Evolutionary conservation across 1,140 invertebrate genomes (phyloP), one percentile per base, ranked within the genome.

Genomic region (Cydia strobilella): DNA sequence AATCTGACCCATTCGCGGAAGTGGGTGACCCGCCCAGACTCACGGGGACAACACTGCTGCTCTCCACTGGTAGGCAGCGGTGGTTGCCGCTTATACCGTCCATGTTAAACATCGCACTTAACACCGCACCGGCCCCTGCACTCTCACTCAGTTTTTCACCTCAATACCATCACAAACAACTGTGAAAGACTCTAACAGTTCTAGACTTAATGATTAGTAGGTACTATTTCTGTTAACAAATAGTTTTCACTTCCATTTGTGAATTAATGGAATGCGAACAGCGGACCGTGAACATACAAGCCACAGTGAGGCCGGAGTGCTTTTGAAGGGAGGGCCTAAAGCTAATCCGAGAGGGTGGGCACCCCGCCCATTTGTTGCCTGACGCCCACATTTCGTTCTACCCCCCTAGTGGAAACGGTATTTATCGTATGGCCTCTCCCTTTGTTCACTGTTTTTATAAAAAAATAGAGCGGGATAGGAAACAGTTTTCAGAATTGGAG

Each of bases 1-100:
- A 80, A 27, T 92, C 90, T 0, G 89, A 91, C 72, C 86, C 84
- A 73, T 88, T 86, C 0, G 82, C 86, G 2, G 91, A 90, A 0
- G 80, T 82, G 2, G 89, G 89, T 0, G 91, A 93, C 5, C 79
- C 81, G 25, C 78, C 80, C 45, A 84, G 72, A 13, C 76, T 75
- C 23, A 84, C 69, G 4, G 86, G 77, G 27, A 82, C 79, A n/a
- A 72, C 79, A 18, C 74, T 78, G 1, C 75, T 74, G 15, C 13
- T 78, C 23, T 90, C 86, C 66, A 86, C 31, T 0, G 80, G 73
- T 1, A 77, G 75, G 42, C 83, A 85, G 25, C 83, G 75, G 12
- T 77, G 73, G 25, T 20, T 73, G 48, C 82, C 78, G 75, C 81
- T 85, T 13, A 73, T 75, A 48, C 79, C 82, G 71, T 92, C 89